Conservation (phyloP, 2,113 vertebrate genomes). For the Rhinopomastus cyanomelas region DNA sequence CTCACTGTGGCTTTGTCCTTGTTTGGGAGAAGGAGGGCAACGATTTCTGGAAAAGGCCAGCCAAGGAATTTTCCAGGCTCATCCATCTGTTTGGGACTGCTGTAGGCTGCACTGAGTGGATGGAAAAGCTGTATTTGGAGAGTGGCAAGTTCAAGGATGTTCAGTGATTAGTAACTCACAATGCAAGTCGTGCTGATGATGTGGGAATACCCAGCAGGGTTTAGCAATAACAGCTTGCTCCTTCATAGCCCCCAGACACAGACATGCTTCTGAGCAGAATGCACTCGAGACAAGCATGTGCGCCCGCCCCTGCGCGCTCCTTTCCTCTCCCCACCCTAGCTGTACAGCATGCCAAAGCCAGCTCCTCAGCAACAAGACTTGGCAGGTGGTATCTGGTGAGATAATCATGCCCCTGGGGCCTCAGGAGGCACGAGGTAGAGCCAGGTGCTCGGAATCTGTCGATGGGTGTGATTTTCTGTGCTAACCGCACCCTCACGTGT, state of each 20-base stretch:
- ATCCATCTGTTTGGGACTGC: not conserved
- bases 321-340: not conserved
- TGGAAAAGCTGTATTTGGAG: not conserved
- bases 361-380: slow-evolving; percentile 51
- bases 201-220: not conserved
- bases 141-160: not conserved
- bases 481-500: slow-evolving; percentile 54
- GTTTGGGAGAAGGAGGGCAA: not conserved
- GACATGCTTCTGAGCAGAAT: not conserved
- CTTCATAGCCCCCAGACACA: not conserved
- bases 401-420: slow-evolving; percentile 42
- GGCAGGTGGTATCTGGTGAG: slow-evolving; percentile 54
- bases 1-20: not conserved
- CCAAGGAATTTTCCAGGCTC: not conserved
- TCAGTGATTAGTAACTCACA: not conserved
- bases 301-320: not conserved
- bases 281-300: not conserved
- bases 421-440: slow-evolving; percentile 21
- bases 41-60: not conserved
- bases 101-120: not conserved
- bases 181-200: not conserved
- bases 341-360: not conserved
- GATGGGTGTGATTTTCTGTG: slow-evolving; percentile 41
- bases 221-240: not conserved
- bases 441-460: slow-evolving; percentile 49